phyloP scores from a whole-genome alignment of 37 sponge, comb jelly and placozoan genomes.

The Beroe ovata region DNA sequence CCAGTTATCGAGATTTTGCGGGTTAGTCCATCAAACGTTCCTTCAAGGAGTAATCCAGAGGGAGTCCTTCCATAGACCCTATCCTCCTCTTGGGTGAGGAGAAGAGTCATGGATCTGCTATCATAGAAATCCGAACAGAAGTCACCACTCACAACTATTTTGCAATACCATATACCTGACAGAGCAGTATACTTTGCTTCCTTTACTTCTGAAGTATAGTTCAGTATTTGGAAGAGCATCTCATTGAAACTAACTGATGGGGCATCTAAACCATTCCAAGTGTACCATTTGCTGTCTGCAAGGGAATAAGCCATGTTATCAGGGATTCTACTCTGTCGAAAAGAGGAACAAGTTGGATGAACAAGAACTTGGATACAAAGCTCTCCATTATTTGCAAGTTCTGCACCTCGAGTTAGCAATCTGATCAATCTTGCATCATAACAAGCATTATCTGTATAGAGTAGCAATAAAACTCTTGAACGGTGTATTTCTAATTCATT shows the following conservation, averaged over 20 bases:
- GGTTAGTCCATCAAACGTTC: background rate
- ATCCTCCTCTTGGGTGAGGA: background rate
- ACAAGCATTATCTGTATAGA: conserved; percentile 44
- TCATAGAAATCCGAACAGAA: conserved; percentile 51
- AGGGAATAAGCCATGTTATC: conserved; percentile 65
- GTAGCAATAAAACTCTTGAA: conserved; percentile 25
- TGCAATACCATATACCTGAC: conserved; percentile 45
- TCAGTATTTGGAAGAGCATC: conserved; percentile 23
- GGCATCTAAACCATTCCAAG: conserved; percentile 30
- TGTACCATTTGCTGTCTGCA: conserved; percentile 61
- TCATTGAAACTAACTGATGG: conserved; percentile 7
- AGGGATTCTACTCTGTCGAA: conserved; percentile 42
- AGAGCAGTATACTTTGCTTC: background rate
- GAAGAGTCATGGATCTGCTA: conserved; percentile 31
- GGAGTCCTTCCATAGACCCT: conserved; percentile 21
- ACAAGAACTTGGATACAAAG: conserved; percentile 34
- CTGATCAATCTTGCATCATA: conserved; percentile 33
- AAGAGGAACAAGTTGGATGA: conserved; percentile 55
- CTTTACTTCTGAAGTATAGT: background rate
- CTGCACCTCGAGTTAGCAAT: conserved; percentile 25
- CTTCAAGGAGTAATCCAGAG: conserved; percentile 10
- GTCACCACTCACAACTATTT: conserved; percentile 47
- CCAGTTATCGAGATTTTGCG: conserved; percentile 6
- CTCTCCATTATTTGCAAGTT: conserved; percentile 44
- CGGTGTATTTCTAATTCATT: conserved; percentile 18